Base-by-base conservation (phyloP, 2,888 invertebrate genomes). In the Craniophora ligustri region DNA sequence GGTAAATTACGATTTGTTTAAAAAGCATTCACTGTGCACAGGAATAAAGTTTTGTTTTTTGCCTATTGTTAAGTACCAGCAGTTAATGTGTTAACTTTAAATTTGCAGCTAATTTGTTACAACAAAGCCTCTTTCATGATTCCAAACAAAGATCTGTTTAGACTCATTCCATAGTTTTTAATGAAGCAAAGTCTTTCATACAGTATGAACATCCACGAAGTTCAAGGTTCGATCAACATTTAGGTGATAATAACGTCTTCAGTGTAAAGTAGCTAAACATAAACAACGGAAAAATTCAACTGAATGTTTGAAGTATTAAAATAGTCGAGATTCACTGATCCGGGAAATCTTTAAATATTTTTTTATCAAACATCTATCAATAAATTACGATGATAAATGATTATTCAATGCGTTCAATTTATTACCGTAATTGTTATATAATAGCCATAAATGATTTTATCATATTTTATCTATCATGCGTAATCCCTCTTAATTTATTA, bases 1-100 rank as follows among this genome's bases (percentile, higher is more conserved):
- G 50, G 55, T 75, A 69, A 79, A 75, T 78, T 73, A 75, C 61
- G 73, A 72, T 54, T 66, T 64, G 75, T 74, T 78, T 72, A 71
- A 76, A 73, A 49, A 71, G 16, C 57, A 56, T 60, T 54, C 71
- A 49, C 42, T 65, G 59, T 46, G 61, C 56, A 64, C 42, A 39
- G 39, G 50, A 40, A 59, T 60, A 50, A 63, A 72, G 51, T 62
- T 62, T 55, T 53, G 40, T 63, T 53, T 47, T 44, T 47, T 60
- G 42, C 59, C 56, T 53, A 54, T 42, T 62, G 57, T 72, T 64
- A 53, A 56, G 45, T 47, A 53, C 44, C 41, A 39, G 50, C 26
- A 32, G 70, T 30, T 63, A 63, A 69, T 61, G 54, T 67, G 44
- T 60, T 36, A 44, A 47, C 55, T 74, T 76, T 75, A 75, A 74